Conservation (phyloP, 1,140 invertebrate genomes). For the Zaprionus ornatus region DNA sequence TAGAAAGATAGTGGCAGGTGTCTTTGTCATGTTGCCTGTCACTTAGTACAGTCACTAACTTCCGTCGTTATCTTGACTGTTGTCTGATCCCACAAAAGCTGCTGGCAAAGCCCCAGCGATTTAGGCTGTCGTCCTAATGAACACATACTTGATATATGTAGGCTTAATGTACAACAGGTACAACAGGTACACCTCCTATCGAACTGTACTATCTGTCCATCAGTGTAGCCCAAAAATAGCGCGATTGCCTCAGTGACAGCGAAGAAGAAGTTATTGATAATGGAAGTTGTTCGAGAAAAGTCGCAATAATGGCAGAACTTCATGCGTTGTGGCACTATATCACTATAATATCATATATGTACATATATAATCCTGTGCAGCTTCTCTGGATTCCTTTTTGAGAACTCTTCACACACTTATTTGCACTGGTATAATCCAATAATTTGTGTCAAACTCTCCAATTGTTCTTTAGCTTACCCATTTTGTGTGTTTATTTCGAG, state of each 20-base stretch:
- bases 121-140: slow-evolving; percentile 15
- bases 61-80: background rate
- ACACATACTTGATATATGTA: slow-evolving; percentile 14
- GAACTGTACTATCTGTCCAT: slow-evolving; percentile 10
- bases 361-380: too few species aligned
- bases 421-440: background rate
- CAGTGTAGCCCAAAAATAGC: slow-evolving; percentile 11
- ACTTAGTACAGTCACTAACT: slow-evolving; percentile 8
- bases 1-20: slow-evolving; percentile 1
- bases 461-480: slow-evolving; percentile 25
- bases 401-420: background rate
- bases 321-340: background rate
- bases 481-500: slow-evolving; percentile 9
- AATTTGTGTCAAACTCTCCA: background rate
- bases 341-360: background rate
- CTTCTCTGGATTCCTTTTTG: background rate
- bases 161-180: background rate
- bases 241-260: background rate
- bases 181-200: background rate
- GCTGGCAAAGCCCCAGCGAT: background rate
- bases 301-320: background rate
- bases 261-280: background rate
- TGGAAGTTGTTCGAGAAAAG: background rate
- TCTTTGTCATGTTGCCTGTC: background rate
- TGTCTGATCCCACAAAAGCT: background rate